Evolutionary conservation across 2,113 vertebrate genomes (phyloP).

Genomic region (Picathartes gymnocephalus): DNA sequence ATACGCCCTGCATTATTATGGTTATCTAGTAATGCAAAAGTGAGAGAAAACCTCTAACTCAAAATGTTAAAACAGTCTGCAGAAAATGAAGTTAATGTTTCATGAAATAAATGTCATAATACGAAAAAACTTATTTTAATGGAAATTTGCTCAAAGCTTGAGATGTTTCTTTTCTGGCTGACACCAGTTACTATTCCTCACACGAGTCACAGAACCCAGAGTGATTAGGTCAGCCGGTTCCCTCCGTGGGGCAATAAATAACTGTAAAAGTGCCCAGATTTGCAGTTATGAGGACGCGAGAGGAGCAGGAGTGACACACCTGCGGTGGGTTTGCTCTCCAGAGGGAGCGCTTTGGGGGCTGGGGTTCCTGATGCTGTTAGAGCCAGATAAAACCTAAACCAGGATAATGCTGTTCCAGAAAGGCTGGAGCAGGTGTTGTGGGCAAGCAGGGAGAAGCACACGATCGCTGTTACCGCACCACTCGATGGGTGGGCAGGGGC

Average conservation of each 20-base stretch:
- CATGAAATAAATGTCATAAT: conserved; percentile 33
- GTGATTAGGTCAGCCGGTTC: neutral
- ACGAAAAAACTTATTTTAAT: neutral
- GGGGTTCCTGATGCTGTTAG: neutral
- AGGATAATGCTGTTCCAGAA: neutral
- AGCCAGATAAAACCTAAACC: neutral
- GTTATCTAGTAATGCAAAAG: conserved; percentile 18
- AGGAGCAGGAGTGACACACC: neutral
- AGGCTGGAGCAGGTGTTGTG: neutral
- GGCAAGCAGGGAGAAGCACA: neutral
- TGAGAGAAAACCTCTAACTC: conserved; percentile 25
- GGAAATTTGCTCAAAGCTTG: neutral
- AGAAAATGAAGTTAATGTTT: conserved; percentile 43
- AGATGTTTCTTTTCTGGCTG: neutral
- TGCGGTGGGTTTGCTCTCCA: neutral
- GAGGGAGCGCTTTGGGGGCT: neutral
- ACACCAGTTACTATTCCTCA: neutral
- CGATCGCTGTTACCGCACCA: neutral
- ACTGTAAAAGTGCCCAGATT: neutral
- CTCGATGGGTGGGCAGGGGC: neutral
- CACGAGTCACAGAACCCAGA: neutral
- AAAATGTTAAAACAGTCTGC: conserved; percentile 15
- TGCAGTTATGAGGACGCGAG: neutral
- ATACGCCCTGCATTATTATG: conserved; percentile 19
- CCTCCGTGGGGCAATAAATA: neutral